Conservation (phyloP, 2,888 invertebrate species). For the Dinocampus coccinellae region DNA sequence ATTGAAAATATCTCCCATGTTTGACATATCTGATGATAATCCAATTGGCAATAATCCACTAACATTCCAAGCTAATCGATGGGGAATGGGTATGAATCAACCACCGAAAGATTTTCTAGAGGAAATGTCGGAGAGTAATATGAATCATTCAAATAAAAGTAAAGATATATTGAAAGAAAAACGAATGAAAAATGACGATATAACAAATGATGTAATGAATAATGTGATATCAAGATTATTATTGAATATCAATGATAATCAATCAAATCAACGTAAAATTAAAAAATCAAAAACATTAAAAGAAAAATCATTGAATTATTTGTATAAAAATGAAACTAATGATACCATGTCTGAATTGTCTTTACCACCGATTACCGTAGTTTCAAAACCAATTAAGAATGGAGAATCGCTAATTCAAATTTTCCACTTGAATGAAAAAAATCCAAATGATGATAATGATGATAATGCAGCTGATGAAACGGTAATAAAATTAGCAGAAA, state of each 20-base stretch:
- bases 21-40: too few species aligned
- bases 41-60: too few species aligned
- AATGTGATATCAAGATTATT: too few species aligned
- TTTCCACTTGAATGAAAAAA: not conserved
- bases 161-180: slow-evolving; percentile 11
- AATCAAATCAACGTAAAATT: not conserved
- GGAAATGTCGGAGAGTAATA: slow-evolving; percentile 32
- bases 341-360: not conserved
- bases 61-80: slow-evolving; percentile 29
- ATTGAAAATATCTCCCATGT: too few species aligned
- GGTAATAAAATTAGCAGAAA: not conserved
- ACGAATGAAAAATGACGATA: not conserved
- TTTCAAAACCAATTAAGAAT: not conserved
- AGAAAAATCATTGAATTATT: too few species aligned
- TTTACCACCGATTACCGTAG: not conserved
- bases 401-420: not conserved
- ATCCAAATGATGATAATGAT: not conserved
- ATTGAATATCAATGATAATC: too few species aligned
- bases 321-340: not conserved
- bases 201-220: too few species aligned
- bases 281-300: not conserved
- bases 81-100: slow-evolving; percentile 36
- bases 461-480: not conserved
- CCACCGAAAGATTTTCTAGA: slow-evolving; percentile 32
- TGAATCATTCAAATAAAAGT: not conserved